These are phyloP conservation scores for Nansenia antarctica DNA, from an alignment of 2,113 vertebrate species.

Conservation along the genomic window DNA sequence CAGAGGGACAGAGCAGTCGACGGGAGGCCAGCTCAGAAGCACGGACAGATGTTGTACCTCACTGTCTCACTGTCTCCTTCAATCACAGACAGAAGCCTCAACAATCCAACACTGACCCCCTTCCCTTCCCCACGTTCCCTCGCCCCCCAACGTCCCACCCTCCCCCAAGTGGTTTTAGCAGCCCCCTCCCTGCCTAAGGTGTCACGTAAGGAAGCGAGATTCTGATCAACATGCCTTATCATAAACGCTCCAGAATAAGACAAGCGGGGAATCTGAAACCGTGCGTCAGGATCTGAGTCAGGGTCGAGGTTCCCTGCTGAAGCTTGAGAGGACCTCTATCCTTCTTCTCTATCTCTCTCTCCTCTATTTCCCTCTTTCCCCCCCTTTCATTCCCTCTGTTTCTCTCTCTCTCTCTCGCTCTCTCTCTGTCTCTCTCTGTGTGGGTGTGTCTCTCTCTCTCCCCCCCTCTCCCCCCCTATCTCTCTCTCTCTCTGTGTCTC, in stretches of 20 bases:
- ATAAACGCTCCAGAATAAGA: conserved; percentile 12
- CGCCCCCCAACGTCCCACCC: no score
- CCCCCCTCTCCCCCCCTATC: not conserved
- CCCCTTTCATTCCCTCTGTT: no score
- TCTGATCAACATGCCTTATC: not conserved
- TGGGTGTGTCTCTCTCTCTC: no score
- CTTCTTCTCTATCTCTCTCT: no score
- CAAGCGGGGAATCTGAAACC: conserved; percentile 27
- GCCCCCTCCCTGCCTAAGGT: no score
- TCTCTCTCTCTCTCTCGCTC: not conserved
- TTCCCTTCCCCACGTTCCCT: not conserved
- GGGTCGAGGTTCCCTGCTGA: not conserved
- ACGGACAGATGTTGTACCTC: conserved; percentile 63
- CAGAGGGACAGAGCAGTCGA: conserved; percentile 51
- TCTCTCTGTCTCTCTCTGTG: no score
- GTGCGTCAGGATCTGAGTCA: not conserved
- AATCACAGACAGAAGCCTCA: conserved; percentile 52
- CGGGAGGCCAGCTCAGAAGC: conserved; percentile 61
- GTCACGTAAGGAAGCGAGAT: not conserved
- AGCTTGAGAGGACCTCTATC: not conserved
- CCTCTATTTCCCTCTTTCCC: not conserved
- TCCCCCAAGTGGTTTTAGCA: no score
- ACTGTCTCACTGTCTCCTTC: conserved; percentile 58
- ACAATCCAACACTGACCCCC: conserved; percentile 31
- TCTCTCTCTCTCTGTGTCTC: not conserved